phyloP scores from a whole-genome alignment of 92 coral and sea anemone genomes.

The Siderastrea radians region DNA sequence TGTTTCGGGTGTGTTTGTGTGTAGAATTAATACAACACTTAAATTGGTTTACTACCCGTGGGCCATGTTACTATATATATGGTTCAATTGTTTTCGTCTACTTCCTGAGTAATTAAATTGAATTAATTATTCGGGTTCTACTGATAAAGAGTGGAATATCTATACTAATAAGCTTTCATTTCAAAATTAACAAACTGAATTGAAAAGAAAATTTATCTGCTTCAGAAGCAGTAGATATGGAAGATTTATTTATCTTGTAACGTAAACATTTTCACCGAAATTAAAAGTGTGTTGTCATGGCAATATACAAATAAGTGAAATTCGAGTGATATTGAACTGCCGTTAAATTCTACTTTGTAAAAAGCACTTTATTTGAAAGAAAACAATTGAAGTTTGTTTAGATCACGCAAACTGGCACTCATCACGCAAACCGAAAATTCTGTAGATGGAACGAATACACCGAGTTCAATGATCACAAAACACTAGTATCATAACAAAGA shows the following conservation, averaged over 20 bases:
- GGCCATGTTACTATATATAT: conserved; percentile 4
- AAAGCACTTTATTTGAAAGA: not conserved
- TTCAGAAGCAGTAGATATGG: not conserved
- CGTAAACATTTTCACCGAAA: not conserved
- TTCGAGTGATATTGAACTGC: not conserved
- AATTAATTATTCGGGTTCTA: not conserved
- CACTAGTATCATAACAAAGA: not conserved
- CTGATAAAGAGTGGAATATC: not conserved
- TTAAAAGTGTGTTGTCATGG: not conserved
- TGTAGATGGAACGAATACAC: not conserved
- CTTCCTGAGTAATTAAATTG: not conserved
- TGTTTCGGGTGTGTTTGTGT: not conserved
- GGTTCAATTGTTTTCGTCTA: not conserved
- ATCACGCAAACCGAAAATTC: not conserved
- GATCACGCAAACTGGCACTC: not conserved
- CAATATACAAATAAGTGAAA: not conserved
- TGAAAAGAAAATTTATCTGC: not conserved
- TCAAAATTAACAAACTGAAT: not conserved
- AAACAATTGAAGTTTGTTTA: not conserved
- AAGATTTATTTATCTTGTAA: not conserved
- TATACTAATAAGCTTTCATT: not conserved
- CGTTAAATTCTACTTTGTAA: not conserved
- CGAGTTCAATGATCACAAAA: not conserved
- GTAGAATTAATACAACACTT: not conserved
- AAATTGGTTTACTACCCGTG: not conserved